Evolutionary conservation across 1,140 invertebrate species (phyloP).

Genomic region (Melipona quadrifasciata): DNA sequence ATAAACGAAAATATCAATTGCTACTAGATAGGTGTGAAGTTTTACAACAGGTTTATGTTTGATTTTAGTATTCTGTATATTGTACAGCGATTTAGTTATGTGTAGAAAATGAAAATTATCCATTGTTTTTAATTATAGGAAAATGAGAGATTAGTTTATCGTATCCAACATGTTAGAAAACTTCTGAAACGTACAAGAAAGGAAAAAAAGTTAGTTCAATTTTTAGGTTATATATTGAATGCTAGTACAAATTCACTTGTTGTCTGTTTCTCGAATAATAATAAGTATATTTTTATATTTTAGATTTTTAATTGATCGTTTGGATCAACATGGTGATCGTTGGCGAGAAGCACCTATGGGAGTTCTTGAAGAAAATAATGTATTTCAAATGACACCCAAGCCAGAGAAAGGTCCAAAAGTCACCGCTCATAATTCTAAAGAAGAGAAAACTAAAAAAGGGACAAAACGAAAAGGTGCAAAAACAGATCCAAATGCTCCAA

Average conservation of each 20-base stretch:
- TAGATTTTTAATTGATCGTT: conserved; percentile 80
- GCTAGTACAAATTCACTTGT: neutral
- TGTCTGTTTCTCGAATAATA: neutral
- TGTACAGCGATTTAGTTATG: conserved; percentile 17
- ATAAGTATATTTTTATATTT: conserved; percentile 11
- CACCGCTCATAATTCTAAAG: conserved; percentile 69
- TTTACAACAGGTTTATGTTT: conserved; percentile 77
- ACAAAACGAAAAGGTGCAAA: conserved; percentile 80
- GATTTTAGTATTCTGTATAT: conserved; percentile 19
- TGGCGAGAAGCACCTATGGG: conserved; percentile 81
- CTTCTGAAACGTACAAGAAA: conserved; percentile 78
- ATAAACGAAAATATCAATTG: conserved; percentile 80
- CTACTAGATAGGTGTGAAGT: conserved; percentile 79
- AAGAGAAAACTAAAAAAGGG: conserved; percentile 79
- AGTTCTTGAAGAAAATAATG: conserved; percentile 79
- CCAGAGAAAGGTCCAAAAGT: conserved; percentile 75
- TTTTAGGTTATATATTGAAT: conserved; percentile 67
- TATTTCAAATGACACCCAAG: conserved; percentile 75
- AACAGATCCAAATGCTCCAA: conserved; percentile 89
- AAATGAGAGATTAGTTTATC: conserved; percentile 80
- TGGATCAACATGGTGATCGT: conserved; percentile 80
- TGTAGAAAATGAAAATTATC: conserved; percentile 9
- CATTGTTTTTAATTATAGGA: conserved; percentile 73
- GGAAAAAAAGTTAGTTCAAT: conserved; percentile 80
- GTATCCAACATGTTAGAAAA: conserved; percentile 79